phyloP scores from a whole-genome alignment of 2,888 invertebrate genomes.

The Lycophotia porphyrea region DNA sequence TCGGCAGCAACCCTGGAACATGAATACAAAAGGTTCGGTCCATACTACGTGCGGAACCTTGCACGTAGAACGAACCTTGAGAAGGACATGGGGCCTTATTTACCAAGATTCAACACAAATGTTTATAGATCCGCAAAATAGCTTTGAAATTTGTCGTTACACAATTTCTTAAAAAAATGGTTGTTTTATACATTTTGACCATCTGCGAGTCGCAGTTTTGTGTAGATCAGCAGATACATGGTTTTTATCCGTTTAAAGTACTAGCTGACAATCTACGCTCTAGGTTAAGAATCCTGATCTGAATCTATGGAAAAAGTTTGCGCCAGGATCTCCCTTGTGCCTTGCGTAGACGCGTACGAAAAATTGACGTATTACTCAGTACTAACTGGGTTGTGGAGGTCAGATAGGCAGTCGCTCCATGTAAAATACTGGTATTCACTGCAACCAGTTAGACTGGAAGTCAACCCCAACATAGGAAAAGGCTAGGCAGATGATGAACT shows the following conservation, averaged over 20 bases:
- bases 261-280: not conserved
- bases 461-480: too few relatives aligned
- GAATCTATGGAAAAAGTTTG: not conserved
- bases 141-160: not conserved
- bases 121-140: not conserved
- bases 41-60: not conserved
- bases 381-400: too few relatives aligned
- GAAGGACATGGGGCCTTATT: not conserved
- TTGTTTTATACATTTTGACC: too few relatives aligned
- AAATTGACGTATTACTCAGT: too few relatives aligned
- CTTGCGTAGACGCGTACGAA: not conserved
- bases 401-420: too few relatives aligned
- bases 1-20: slow-evolving; percentile 22
- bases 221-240: too few relatives aligned
- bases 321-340: rapidly evolving
- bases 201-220: too few relatives aligned
- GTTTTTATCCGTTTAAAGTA: too few relatives aligned
- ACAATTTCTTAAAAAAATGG: too few relatives aligned
- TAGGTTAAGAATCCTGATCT: not conserved
- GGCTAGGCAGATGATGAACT: too few relatives aligned
- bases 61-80: not conserved
- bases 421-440: too few relatives aligned
- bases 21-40: not conserved
- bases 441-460: too few relatives aligned
- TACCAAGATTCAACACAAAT: not conserved